Evolutionary conservation across 2,888 invertebrate genomes (phyloP).

Genomic region (Heliconius aoede): DNA sequence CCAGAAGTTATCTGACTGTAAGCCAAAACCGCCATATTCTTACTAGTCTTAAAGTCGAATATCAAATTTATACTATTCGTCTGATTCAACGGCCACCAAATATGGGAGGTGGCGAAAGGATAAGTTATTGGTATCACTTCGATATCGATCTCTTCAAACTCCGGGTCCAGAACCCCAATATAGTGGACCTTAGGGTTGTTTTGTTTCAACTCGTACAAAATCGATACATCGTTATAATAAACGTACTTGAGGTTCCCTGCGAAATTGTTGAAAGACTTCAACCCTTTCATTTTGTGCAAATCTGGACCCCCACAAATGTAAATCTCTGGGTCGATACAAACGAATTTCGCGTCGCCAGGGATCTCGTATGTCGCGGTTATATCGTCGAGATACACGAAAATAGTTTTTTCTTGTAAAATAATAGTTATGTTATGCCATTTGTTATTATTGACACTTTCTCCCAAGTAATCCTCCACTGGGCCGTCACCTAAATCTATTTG

Average conservation of each 20-base stretch:
- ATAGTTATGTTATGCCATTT: slow-evolving; percentile 96
- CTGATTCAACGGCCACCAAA: slow-evolving; percentile 93
- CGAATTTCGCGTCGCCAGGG: slow-evolving; percentile 85
- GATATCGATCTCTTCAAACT: slow-evolving; percentile 92
- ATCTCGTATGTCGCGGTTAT: slow-evolving; percentile 88
- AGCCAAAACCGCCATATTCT: slow-evolving; percentile 92
- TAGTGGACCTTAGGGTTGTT: slow-evolving; percentile 93
- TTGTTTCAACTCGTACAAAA: slow-evolving; percentile 93
- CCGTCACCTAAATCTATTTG: slow-evolving; percentile 95
- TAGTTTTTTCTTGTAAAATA: slow-evolving; percentile 88
- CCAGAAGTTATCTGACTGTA: slow-evolving; percentile 91
- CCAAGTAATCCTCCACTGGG: slow-evolving; percentile 87
- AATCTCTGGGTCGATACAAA: slow-evolving; percentile 96
- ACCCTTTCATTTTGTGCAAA: slow-evolving; percentile 91
- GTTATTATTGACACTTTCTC: slow-evolving; percentile 88
- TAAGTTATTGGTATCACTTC: slow-evolving; percentile 95
- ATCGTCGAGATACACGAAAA: slow-evolving; percentile 90
- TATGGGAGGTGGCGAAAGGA: slow-evolving; percentile 94
- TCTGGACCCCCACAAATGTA: slow-evolving; percentile 96
- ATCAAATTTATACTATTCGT: slow-evolving; percentile 89
- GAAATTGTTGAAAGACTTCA: slow-evolving; percentile 92
- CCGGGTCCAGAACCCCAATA: slow-evolving; percentile 90
- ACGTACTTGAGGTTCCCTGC: slow-evolving; percentile 95
- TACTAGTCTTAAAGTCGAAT: slow-evolving; percentile 94
- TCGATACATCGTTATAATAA: slow-evolving; percentile 96